phyloP scores from a whole-genome alignment of 2,888 invertebrate genomes.

The Cordilura impudica region DNA sequence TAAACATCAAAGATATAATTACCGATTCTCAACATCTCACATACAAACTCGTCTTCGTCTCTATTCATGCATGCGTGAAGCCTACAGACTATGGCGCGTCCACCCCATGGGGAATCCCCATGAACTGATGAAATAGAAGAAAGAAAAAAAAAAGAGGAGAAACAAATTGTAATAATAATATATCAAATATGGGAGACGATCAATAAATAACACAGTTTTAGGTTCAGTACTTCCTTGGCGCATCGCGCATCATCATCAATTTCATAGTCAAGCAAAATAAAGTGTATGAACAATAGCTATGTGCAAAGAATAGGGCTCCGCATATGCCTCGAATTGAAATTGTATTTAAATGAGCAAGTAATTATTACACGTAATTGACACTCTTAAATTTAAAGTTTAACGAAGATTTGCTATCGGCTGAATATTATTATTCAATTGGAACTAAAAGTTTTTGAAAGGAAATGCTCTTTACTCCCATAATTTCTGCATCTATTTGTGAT shows the following conservation, averaged over 20 bases:
- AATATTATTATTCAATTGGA: too few species aligned
- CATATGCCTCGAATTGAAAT: too few species aligned
- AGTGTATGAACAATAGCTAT: not conserved
- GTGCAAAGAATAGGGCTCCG: conserved; percentile 4
- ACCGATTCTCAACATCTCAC: conserved; percentile 45
- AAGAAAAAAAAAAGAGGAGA: not conserved
- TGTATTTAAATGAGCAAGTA: too few species aligned
- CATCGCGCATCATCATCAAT: conserved; percentile 52
- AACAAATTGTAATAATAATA: conserved; percentile 44
- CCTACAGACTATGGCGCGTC: conserved; percentile 45
- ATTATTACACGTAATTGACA: too few species aligned
- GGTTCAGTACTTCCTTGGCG: conserved; percentile 33
- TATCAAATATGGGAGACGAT: conserved; percentile 40
- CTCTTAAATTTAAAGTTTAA: too few species aligned
- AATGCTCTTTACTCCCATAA: too few species aligned
- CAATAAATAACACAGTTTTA: conserved; percentile 46
- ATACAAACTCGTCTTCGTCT: not conserved
- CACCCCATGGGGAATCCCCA: conserved; percentile 58
- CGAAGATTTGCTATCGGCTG: too few species aligned
- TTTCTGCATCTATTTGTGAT: too few species aligned
- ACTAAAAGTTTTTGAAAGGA: too few species aligned
- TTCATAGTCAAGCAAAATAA: conserved; percentile 45
- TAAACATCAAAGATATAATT: conserved; percentile 60
- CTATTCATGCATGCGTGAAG: not conserved
- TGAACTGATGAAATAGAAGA: conserved; percentile 1